These are phyloP conservation scores for Ostrea edulis DNA, from an alignment of 1,140 invertebrate species.

Conservation along the genomic window DNA sequence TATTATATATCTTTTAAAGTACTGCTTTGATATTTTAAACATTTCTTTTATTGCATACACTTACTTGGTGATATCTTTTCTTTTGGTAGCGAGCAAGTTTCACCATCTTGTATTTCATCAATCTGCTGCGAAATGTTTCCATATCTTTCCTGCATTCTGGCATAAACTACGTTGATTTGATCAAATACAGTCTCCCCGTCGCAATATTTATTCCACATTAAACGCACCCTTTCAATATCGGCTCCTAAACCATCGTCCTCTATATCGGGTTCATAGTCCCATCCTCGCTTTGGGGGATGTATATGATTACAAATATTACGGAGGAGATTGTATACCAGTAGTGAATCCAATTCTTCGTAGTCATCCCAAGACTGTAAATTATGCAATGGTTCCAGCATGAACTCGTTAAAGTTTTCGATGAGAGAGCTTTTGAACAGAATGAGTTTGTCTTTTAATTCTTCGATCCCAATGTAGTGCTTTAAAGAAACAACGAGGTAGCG, in stretches of 20 bases:
- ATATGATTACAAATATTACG: slow-evolving; percentile 26
- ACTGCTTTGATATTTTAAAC: background rate
- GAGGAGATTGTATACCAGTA: background rate
- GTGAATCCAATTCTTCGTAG: background rate
- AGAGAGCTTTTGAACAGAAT: slow-evolving; percentile 6
- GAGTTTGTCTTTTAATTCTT: background rate
- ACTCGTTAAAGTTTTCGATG: background rate
- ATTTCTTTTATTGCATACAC: background rate
- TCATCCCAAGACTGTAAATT: background rate
- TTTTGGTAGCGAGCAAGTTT: too few relatives aligned
- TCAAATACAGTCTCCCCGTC: background rate
- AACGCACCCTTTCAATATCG: background rate
- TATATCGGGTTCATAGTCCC: background rate
- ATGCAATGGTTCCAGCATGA: background rate
- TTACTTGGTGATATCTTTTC: slow-evolving; percentile 25
- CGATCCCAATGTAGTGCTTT: background rate
- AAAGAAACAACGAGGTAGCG: background rate
- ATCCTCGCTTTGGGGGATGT: background rate
- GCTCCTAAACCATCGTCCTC: background rate
- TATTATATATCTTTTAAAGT: too few relatives aligned
- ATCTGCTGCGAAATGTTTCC: background rate
- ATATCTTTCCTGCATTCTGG: background rate
- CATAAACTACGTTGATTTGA: background rate
- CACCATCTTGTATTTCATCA: background rate
- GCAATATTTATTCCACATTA: slow-evolving; percentile 5